These are phyloP conservation scores for Pomacea maculata DNA, from an alignment of 1,140 invertebrate genomes.

Conservation along the genomic window DNA sequence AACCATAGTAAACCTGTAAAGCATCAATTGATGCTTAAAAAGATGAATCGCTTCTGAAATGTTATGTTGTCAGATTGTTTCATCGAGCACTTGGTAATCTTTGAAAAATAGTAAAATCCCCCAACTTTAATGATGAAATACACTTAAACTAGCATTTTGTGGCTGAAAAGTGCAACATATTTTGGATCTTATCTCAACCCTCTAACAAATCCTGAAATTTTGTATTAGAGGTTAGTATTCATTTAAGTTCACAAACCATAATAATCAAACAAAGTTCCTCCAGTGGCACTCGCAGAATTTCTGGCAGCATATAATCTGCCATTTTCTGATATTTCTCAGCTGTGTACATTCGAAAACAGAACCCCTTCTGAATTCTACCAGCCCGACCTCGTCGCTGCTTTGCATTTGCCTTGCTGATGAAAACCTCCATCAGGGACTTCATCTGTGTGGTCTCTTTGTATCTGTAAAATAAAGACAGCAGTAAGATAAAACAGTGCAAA, in stretches of 20 bases:
- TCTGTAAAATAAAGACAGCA: constrained; percentile 29
- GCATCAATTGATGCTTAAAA: no score
- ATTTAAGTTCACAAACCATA: constrained; percentile 45
- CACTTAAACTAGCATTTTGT: no score
- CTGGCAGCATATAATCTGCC: constrained; percentile 51
- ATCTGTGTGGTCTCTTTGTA: constrained; percentile 61
- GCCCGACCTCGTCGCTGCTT: constrained; percentile 92
- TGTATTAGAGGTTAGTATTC: neutral
- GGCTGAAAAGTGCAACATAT: neutral
- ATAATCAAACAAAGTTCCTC: constrained; percentile 62
- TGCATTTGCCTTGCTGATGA: constrained; percentile 92
- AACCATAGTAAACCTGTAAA: no score
- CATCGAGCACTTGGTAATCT: no score
- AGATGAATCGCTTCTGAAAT: no score
- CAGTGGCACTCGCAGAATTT: constrained; percentile 58
- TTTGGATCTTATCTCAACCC: neutral
- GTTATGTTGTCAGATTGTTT: no score
- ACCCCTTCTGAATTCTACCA: constrained; percentile 80
- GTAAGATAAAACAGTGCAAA: neutral
- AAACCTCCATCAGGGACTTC: constrained; percentile 69
- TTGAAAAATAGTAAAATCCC: no score
- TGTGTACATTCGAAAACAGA: constrained; percentile 79
- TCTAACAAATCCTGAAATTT: neutral
- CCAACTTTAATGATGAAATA: no score
- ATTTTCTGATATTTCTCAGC: constrained; percentile 45